Evolutionary conservation across 2,797 vertebrate genomes (phyloP).

Genomic region (Ptychobarbus kaznakovi): DNA sequence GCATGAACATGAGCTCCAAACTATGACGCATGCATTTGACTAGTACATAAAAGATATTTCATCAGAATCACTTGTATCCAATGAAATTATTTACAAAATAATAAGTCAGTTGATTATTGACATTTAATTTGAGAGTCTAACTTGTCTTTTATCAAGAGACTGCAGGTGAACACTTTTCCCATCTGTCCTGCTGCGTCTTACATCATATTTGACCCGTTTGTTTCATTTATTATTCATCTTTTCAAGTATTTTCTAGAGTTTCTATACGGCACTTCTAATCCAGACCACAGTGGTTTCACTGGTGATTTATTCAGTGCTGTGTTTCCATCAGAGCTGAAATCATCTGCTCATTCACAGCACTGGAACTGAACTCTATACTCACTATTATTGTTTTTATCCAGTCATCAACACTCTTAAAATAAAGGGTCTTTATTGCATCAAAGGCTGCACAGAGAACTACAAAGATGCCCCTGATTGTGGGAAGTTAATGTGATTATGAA

Average conservation of each 20-base stretch:
- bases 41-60: background rate
- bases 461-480: background rate
- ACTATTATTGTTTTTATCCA: background rate
- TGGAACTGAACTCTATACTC: background rate
- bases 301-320: slow-evolving; percentile 75
- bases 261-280: slow-evolving; percentile 67
- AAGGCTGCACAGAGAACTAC: background rate
- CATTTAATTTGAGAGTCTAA: background rate
- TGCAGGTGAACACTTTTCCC: background rate
- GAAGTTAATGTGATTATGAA: background rate
- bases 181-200: background rate
- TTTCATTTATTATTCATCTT: slow-evolving; percentile 47
- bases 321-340: background rate
- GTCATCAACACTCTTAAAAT: background rate
- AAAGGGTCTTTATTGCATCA: no score
- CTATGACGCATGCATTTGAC: background rate
- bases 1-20: background rate
- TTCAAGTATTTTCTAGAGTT: slow-evolving; percentile 43
- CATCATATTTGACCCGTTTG: slow-evolving; percentile 46
- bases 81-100: background rate
- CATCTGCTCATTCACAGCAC: background rate
- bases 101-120: background rate
- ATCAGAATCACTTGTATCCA: background rate
- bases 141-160: background rate
- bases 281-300: slow-evolving; percentile 70